phyloP scores from a whole-genome alignment of 2,113 vertebrate genomes.

The Crocuta crocuta region DNA sequence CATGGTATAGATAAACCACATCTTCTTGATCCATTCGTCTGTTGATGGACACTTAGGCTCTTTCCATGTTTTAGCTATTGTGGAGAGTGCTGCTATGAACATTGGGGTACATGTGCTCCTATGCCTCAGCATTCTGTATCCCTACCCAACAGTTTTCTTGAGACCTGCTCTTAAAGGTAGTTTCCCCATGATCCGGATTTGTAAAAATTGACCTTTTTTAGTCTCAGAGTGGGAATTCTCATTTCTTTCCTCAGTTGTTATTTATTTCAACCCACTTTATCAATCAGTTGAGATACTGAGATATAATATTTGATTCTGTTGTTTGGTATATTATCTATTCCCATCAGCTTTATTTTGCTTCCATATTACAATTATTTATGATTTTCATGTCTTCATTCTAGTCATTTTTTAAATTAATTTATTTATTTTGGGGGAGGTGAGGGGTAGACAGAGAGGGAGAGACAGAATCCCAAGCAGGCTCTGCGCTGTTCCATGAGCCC shows the following conservation, averaged over 20 bases:
- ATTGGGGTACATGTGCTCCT: too few species aligned
- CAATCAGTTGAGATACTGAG: background rate
- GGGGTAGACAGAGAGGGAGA: too few species aligned
- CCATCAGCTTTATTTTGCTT: conserved; percentile 18
- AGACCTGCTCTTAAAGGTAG: background rate
- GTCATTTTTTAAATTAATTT: background rate
- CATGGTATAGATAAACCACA: too few species aligned
- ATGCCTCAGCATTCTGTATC: too few species aligned
- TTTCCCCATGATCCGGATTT: background rate
- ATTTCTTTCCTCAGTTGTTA: background rate
- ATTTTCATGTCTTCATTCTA: background rate
- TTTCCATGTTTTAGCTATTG: too few species aligned
- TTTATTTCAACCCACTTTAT: conserved; percentile 23
- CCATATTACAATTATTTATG: background rate
- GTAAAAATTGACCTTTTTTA: background rate
- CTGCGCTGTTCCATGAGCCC: too few species aligned
- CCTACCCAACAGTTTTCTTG: background rate
- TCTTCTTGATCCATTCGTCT: too few species aligned
- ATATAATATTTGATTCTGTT: background rate
- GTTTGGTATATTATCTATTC: background rate
- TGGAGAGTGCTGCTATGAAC: too few species aligned
- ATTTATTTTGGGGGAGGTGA: too few species aligned
- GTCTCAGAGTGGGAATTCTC: background rate
- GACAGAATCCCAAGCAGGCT: too few species aligned
- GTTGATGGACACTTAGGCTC: too few species aligned